A percentile compares a stretch with the other conserved stretches of the same genome.
phyloP scores from a whole-genome alignment of 2,797 vertebrate species.

The Hirundo rustica region DNA sequence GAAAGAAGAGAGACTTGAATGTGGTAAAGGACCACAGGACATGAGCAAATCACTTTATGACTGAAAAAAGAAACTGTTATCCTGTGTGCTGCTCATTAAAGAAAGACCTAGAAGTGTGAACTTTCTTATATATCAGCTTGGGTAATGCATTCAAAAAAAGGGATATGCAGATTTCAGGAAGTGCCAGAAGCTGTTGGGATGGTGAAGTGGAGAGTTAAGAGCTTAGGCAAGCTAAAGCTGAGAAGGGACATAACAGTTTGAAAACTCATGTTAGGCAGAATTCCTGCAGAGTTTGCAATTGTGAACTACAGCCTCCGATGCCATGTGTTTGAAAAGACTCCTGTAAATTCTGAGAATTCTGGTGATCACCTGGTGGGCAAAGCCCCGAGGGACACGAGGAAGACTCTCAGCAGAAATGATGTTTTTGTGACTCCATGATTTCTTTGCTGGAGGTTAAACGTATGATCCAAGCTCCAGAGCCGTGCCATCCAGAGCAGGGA shows the following conservation, averaged over 20 bases:
- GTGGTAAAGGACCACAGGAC: neutral
- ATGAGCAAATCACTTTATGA: neutral
- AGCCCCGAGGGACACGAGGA: neutral
- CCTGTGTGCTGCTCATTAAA: neutral
- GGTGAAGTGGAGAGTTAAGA: neutral
- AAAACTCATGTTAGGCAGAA: neutral
- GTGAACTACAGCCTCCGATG: neutral
- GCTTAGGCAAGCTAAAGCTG: neutral
- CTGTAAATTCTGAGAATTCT: neutral
- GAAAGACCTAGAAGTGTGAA: neutral
- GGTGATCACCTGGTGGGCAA: neutral
- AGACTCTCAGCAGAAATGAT: neutral
- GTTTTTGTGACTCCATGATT: neutral
- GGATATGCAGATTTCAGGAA: neutral
- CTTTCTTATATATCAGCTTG: neutral
- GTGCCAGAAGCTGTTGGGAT: neutral
- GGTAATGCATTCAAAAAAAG: neutral
- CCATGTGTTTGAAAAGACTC: accelerated
- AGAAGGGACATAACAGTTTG: neutral
- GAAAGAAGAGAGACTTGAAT: neutral
- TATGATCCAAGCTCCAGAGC: neutral
- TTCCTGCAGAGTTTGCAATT: neutral
- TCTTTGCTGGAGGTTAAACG: constrained; percentile 9
- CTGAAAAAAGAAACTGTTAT: neutral
- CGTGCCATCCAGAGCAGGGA: accelerated